Base-by-base conservation (phyloP, 2,113 vertebrate species). In the Heteronetta atricapilla region DNA sequence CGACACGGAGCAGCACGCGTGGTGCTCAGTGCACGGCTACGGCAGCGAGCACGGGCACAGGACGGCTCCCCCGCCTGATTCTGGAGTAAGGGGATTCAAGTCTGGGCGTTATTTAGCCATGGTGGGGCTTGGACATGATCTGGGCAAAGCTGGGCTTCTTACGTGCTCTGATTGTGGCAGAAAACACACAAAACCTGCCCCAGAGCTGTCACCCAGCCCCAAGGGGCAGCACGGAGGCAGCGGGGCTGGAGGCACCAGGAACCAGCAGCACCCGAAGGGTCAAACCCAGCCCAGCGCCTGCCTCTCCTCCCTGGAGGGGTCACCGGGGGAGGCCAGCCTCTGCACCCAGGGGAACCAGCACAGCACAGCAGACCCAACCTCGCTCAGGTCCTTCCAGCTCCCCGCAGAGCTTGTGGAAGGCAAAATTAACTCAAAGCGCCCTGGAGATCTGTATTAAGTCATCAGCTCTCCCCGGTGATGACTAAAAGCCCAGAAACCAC, bases 21-120 rank as follows among this genome's bases (percentile, higher is more conserved):
- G 33, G 56, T 3, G 13, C 34, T 22, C 18, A 21, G 42, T 17
- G 1, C n/a, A 2, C 0, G 10, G 52, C 59, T 28, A 3, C 0
- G 2, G 38, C 50, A 60, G 86, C 0, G 6, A 46, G 82, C 25
- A 33, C 26, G 9, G 66, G 63, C 63, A 5, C 44, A 3, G 56
- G 36, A 13, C 0, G 10, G 52, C n/a, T 60, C 29, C 58, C 11
- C 11, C 4, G 38, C 19, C 52, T 44, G 25, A 40, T 53, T 46
- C 22, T 17, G 33, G 10, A 31, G 36, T 1, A 7, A 17, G 2
- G 52, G 52, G 36, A 21, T 25, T 73, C 28, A 67, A 60, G 18
- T 22, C 46, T 8, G 60, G 38, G n/a, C 16, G 9, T 22, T 50
- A 46, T 17, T 25, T 28, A 68, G 68, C 56, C 28, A 31, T 1